Base-by-base conservation (phyloP, 2,113 vertebrate species). In the Urocolius indicus region DNA sequence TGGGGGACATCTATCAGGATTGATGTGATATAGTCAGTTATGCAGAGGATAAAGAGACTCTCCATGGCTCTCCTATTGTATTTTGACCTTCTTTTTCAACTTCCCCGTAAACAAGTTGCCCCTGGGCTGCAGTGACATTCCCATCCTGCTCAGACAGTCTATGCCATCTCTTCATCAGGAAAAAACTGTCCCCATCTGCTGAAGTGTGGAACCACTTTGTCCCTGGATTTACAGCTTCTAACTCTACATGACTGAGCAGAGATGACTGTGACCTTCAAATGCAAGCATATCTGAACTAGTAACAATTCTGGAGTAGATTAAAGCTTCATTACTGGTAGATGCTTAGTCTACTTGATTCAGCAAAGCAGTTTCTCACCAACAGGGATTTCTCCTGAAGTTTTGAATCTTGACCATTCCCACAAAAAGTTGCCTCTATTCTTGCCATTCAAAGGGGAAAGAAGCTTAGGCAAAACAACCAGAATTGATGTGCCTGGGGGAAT, bases 301-400 rank as follows among this genome's bases (percentile, higher is more conserved):
- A 34, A 46, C 38, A 67, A 7, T 0, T 2, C 12, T 10, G 3
- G 16, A 29, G 49, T 26, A 4, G 6, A 8, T 4, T n/a, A 6
- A 52, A 94, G 59, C 2, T n/a, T n/a, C 3, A 6, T 21, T 7
- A 57, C 3, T 4, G 3, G 9, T 4, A 43, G 55, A 24, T 23
- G 16, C 26, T 77, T 36, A 34, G 9, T 46, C n/a, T 16, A 1
- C 5, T 23, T 48, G 2, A 30, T 20, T 36, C 49, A 79, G 7
- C 32, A 54, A 6, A 59, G 3, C 5, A 36, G 5, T 1, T 41
- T 41, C 18, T 48, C 24, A 43, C 10, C 21, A 45, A 4, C 1
- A 16, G 4, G 17, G 32, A 63, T 34, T 52, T 72, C 57, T n/a
- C 46, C 75, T 43, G 7, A 22, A 78, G 21, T 36, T 84, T 55